These are phyloP conservation scores for Isoperla grammatica DNA, from an alignment of 2,888 invertebrate species.

Conservation along the genomic window DNA sequence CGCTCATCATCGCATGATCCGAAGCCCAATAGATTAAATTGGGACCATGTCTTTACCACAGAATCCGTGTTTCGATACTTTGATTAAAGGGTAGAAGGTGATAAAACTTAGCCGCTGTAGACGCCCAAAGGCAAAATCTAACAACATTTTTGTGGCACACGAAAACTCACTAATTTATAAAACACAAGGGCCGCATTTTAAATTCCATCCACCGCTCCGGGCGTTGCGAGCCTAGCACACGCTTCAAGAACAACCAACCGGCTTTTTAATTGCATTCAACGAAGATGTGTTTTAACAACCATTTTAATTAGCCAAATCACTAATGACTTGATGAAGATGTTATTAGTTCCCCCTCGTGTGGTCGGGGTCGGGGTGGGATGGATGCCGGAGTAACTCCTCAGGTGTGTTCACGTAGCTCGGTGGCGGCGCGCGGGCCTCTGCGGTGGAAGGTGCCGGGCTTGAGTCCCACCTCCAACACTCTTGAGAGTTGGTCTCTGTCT, in stretches of 20 bases:
- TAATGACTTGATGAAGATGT: conserved; percentile 22
- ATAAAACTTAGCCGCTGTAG: conserved; percentile 4
- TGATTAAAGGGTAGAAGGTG: conserved; percentile 12
- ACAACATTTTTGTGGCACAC: conserved; percentile 19
- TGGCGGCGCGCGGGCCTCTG: background rate
- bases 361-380: background rate
- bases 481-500: background rate
- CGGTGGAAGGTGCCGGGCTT: background rate
- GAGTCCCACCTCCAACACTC: background rate
- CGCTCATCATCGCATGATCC: no score
- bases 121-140: conserved; percentile 15
- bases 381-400: background rate
- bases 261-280: conserved; percentile 17
- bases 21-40: no score
- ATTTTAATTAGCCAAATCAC: conserved; percentile 21
- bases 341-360: background rate
- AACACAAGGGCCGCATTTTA: conserved; percentile 2
- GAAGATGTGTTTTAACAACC: conserved; percentile 7
- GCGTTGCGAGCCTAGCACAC: background rate
- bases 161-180: conserved; percentile 18
- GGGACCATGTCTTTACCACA: no score
- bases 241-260: background rate
- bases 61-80: background rate
- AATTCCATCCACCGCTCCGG: background rate
- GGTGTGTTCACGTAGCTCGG: background rate